phyloP scores from a whole-genome alignment of 2,113 vertebrate species.

The Chiloscyllium plagiosum region DNA sequence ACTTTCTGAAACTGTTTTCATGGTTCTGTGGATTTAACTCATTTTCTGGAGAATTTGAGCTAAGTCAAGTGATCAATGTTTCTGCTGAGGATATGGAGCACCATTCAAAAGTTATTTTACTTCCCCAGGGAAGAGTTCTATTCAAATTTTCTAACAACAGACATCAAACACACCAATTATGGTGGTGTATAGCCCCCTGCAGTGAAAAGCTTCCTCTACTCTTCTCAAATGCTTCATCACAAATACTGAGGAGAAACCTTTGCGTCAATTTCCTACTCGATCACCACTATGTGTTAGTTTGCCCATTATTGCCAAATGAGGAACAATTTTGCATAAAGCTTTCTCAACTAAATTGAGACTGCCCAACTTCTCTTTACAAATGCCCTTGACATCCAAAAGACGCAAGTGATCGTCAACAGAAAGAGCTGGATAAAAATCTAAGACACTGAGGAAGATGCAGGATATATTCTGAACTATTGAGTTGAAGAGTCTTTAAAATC shows the following conservation, averaged over 20 bases:
- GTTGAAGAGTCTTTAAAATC: not conserved
- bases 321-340: not conserved
- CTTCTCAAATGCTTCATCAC: not conserved
- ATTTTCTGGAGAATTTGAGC: not conserved
- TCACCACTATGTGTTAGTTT: not conserved
- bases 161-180: not conserved
- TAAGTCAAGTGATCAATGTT: not conserved
- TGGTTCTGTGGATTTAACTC: not conserved
- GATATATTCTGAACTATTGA: not conserved
- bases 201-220: not conserved
- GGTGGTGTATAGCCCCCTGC: not conserved
- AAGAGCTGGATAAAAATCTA: not conserved
- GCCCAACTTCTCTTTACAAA: not conserved
- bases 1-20: not conserved
- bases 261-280: not conserved
- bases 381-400: not conserved
- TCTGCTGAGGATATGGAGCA: not conserved
- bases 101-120: not conserved
- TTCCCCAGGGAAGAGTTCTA: not conserved
- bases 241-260: not conserved
- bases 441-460: not conserved
- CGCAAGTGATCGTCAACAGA: not conserved
- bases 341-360: not conserved
- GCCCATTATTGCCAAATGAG: not conserved
- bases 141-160: not conserved